Percentiles rank a stretch among this genome's conserved stretches.
Conservation (phyloP, 2,113 vertebrate genomes). For the Dasyprocta punctata region DNA sequence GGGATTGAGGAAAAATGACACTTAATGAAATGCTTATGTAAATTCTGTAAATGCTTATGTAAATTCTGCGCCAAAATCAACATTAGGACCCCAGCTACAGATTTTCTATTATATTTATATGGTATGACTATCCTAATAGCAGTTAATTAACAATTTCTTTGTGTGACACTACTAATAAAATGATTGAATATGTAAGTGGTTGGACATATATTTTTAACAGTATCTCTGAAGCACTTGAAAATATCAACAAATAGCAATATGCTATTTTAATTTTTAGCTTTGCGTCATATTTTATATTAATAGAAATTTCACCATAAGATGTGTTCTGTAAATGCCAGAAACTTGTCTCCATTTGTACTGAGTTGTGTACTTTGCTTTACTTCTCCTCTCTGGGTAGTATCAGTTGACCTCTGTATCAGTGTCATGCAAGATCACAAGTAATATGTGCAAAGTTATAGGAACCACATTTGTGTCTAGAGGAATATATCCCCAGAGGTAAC, state of each 20-base stretch:
- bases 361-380: not conserved
- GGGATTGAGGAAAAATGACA: conserved; percentile 25
- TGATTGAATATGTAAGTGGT: not conserved
- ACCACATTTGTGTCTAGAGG: not conserved
- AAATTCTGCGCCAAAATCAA: conserved; percentile 30
- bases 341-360: not conserved
- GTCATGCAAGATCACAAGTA: conserved; percentile 53
- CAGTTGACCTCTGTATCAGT: not conserved
- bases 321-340: not conserved
- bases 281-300: not conserved
- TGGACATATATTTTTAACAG: not conserved
- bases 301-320: not conserved
- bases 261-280: conserved; percentile 16
- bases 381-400: not conserved
- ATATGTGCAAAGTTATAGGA: conserved; percentile 48
- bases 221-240: not conserved
- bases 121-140: not conserved
- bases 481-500: conserved; percentile 30
- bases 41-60: not conserved
- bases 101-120: not conserved
- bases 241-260: not conserved
- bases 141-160: not conserved
- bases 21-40: conserved; percentile 26
- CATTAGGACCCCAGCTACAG: not conserved
- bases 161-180: not conserved